Conservation (phyloP, 2,113 vertebrate genomes). For the Albula glossodonta region DNA sequence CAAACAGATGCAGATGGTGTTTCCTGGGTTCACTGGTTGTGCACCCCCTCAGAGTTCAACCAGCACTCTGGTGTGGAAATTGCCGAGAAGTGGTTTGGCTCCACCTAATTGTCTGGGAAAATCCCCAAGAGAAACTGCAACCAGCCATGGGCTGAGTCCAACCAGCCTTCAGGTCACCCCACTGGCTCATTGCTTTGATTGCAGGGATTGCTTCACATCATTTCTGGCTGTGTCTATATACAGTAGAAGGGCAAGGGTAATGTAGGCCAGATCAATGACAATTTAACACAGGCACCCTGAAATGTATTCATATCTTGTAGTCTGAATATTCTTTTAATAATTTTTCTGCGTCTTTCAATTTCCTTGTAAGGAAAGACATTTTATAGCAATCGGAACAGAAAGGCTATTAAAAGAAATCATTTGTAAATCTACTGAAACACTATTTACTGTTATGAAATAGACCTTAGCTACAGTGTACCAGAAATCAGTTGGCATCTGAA, state of each 20-base stretch:
- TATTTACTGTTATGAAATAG: neutral
- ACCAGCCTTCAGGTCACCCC: neutral
- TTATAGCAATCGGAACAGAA: too few relatives aligned
- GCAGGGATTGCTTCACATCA: conserved; percentile 10
- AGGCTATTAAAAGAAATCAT: too few relatives aligned
- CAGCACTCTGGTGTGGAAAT: neutral
- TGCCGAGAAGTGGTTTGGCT: conserved; percentile 24
- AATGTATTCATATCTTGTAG: too few relatives aligned
- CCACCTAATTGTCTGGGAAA: conserved; percentile 20
- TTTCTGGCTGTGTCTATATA: neutral
- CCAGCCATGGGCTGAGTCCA: conserved; percentile 10
- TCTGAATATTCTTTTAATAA: too few relatives aligned
- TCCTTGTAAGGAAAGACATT: too few relatives aligned
- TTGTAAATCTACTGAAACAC: too few relatives aligned
- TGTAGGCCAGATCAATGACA: too few relatives aligned
- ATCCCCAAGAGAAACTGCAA: conserved; percentile 24
- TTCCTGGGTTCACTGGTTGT: neutral
- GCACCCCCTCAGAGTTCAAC: conserved; percentile 8
- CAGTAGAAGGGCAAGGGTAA: neutral
- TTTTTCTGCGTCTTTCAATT: too few relatives aligned
- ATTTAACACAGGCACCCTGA: too few relatives aligned
- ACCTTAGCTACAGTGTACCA: neutral
- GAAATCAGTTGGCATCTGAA: too few relatives aligned
- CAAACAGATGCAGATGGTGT: too few relatives aligned
- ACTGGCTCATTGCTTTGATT: neutral